Percentiles rank a stretch among this genome's conserved stretches.
These are phyloP conservation scores for Clarias batrachus DNA, from an alignment of 2,113 vertebrate genomes.

Conservation along the genomic window DNA sequence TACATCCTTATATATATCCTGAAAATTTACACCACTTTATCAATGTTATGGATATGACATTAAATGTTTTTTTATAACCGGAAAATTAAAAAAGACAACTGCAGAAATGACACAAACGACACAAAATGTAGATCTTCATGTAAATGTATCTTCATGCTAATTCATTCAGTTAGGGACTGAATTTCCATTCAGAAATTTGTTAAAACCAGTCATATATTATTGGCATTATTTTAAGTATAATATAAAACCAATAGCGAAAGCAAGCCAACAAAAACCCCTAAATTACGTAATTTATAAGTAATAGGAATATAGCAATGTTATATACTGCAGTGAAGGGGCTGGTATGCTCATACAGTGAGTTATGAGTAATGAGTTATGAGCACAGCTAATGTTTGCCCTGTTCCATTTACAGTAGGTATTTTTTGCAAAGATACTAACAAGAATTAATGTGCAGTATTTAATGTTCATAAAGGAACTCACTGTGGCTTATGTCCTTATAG, in stretches of 20 bases:
- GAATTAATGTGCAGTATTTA: neutral
- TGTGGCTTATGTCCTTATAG: slow-evolving; percentile 68
- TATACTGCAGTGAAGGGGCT: no score
- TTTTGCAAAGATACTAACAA: neutral
- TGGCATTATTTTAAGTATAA: no score
- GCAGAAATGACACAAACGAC: no score
- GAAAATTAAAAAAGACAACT: no score
- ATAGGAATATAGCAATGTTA: neutral
- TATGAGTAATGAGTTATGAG: neutral
- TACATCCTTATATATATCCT: no score
- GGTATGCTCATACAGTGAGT: neutral
- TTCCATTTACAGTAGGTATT: neutral
- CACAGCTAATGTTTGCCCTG: neutral
- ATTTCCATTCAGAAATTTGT: neutral
- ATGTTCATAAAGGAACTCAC: slow-evolving; percentile 7
- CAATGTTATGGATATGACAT: no score
- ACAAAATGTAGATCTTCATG: no score
- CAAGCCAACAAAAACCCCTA: neutral
- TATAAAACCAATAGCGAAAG: neutral
- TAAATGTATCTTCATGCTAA: neutral
- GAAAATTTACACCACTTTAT: no score
- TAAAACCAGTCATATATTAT: neutral
- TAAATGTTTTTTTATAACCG: no score
- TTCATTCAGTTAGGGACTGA: neutral
- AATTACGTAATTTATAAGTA: neutral